Evolutionary conservation across 2,888 invertebrate species (phyloP), one percentile per base, ranked within the genome.

Genomic region (Argynnis bischoffii): DNA sequence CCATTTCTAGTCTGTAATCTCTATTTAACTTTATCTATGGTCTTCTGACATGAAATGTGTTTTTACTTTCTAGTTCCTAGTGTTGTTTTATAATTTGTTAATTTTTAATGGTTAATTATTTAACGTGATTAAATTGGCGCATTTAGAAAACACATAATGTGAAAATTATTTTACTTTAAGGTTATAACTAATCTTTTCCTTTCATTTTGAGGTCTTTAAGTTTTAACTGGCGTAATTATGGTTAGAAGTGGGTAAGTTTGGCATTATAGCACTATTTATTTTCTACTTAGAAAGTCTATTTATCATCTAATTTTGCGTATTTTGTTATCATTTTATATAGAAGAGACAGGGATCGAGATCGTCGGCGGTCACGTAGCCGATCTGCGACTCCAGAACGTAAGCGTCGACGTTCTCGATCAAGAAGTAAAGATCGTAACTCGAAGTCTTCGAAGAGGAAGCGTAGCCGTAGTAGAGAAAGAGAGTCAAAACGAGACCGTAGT

Each of bases 381-480:
- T 95, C 95, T 41, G 85, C 84, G 11, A 91, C 93, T 50, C 94
- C 94, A 15, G 95, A 95, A 59, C 93, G 94, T 63, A 92, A 92
- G 72, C 81, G 92, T 21, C 92, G 94, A 73, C 89, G 94, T 47
- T 92, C 94, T 8, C 87, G 94, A 48, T 94, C 95, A 0, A 89
- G 93, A 56, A 95, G 94, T 75, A 88, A 94, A 67, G 95, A 95
- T 57, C 89, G 95, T 66, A 84, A 86, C 56, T 88, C 94, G 11
- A 95, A 95, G 81, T 90, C 94, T 31, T 91, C 92, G 16, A 93
- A 95, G 71, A 93, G 95, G 77, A 94, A 95, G 77, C 93, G 95
- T 68, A 95, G 95, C 77, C 93, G 95, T 74, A 95, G 95, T 56
- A 91, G 95, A 70, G 95, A 95, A 16, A 83, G 95, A 51, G 95